Evolutionary conservation across 2,888 invertebrate genomes (phyloP), one percentile per base, ranked within the genome.

Genomic region (Rhagium mordax): DNA sequence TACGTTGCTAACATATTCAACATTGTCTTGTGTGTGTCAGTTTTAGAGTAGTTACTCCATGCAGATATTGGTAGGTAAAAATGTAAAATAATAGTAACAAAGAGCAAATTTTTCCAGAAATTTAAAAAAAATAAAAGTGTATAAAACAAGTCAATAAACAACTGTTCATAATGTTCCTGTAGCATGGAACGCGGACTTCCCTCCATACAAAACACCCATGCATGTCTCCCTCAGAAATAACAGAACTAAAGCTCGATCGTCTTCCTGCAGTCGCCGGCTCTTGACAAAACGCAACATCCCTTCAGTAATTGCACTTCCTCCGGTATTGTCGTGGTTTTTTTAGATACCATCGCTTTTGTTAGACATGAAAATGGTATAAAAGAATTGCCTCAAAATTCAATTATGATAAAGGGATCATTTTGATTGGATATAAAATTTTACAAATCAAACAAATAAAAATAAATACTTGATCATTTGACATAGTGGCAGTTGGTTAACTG

Each of bases 251-350:
- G 70, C 53, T 61, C 29, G 72, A 29, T 61, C 71, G 59, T 73
- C 72, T 75, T 70, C 68, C 67, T 72, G 59, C 51, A 68, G 51
- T 60, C 65, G 66, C 75, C 74, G 76, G 74, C 74, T 77, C 71
- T 65, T 72, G 75, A 77, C 77, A 78, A 79, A 81, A 78, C 76
- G 74, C 74, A 75, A 78, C 78, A 75, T 78, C 78, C 76, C 72
- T 77, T 74, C 72, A 73, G 74, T 78, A 79, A 81, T 80, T 77
- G 79, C 78, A 76, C 75, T 78, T 80, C 75, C 75, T 71, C 59
- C 59, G 49, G 75, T 71, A 74, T 75, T 75, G 74, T 78, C 64
- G 71, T 61, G 72, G 73, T 74, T 78, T 76, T 24, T 78, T 74
- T 72, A 60, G 77, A 78, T 78, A 78, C 55, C 59, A 74, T 76